phyloP scores from a whole-genome alignment of 2,888 invertebrate species.

The Eristalis pertinax region DNA sequence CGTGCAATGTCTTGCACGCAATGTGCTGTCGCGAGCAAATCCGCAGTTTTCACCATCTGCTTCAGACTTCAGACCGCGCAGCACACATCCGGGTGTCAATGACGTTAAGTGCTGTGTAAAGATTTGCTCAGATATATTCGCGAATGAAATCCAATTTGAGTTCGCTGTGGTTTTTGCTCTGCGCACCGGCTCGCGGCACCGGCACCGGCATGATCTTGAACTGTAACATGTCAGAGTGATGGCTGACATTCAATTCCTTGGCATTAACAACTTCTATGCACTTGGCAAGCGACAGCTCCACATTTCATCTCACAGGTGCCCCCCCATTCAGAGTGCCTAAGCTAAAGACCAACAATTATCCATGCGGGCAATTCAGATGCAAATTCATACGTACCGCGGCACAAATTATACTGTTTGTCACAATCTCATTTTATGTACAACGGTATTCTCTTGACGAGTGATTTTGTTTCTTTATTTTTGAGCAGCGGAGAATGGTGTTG shows the following conservation, averaged over 20 bases:
- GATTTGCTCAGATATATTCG: background rate
- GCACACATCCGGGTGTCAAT: constrained; percentile 60
- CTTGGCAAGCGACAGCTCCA: background rate
- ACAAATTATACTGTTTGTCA: background rate
- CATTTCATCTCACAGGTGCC: background rate
- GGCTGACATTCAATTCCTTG: constrained; percentile 14
- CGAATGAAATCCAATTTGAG: background rate
- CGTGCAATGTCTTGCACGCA: constrained; percentile 37
- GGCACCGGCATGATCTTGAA: constrained; percentile 55
- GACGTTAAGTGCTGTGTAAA: background rate
- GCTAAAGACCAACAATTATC: background rate
- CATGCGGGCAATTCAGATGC: background rate
- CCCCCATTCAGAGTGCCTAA: background rate
- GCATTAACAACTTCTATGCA: background rate
- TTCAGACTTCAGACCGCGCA: constrained; percentile 10
- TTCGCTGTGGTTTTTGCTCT: background rate
- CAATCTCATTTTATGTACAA: background rate
- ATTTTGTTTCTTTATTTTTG: background rate
- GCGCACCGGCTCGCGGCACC: background rate
- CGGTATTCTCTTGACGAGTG: background rate
- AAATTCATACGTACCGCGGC: background rate
- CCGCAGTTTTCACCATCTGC: constrained; percentile 21
- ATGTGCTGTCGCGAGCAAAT: constrained; percentile 13
- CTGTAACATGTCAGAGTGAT: constrained; percentile 29
- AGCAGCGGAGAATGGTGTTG: background rate